Percentiles rank a stretch among this genome's conserved stretches.
Conservation (phyloP, 2,113 vertebrate species). For the Barbus barbus region DNA sequence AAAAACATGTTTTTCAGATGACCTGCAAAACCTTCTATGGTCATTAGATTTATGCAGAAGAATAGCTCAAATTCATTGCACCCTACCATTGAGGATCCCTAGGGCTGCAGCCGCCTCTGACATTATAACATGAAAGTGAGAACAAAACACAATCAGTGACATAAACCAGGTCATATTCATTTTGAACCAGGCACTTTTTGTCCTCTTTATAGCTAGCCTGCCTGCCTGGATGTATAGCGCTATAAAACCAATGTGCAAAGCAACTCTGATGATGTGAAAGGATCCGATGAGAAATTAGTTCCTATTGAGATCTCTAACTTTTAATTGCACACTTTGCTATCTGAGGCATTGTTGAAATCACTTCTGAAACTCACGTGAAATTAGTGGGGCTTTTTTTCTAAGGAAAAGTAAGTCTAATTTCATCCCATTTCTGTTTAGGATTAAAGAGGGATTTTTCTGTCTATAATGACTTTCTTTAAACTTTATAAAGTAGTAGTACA, state of each 20-base stretch:
- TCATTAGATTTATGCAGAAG: neutral
- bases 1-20: neutral
- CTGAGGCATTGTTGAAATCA: neutral
- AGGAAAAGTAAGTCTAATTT: neutral
- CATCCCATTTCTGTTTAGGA: neutral
- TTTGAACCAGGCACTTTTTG: neutral
- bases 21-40: neutral
- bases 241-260: neutral
- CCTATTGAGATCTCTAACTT: neutral
- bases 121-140: neutral
- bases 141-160: neutral
- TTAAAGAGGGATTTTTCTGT: neutral
- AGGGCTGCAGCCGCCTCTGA: conserved; percentile 29
- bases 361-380: neutral
- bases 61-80: neutral
- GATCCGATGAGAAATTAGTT: neutral
- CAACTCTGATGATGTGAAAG: neutral
- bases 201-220: neutral
- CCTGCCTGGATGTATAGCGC: neutral
- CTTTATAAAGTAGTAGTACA: neutral
- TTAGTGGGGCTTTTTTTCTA: neutral
- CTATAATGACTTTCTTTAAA: neutral
- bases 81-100: conserved; percentile 39
- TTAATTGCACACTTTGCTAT: neutral
- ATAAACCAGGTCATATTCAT: neutral